Base-by-base conservation (phyloP, 2,888 invertebrate genomes). In the Catocala fraxini region DNA sequence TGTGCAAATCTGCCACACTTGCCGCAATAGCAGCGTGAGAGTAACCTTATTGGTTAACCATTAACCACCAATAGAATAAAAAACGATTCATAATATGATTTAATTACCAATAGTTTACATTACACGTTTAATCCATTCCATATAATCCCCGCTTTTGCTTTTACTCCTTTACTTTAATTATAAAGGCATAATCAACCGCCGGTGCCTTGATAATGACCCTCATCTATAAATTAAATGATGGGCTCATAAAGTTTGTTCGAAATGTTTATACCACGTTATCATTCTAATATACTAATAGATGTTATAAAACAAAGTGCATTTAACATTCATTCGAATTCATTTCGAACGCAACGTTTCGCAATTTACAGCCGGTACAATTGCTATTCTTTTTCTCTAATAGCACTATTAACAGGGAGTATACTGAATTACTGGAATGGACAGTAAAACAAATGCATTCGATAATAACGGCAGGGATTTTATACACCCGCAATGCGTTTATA, bases 321-420 rank as follows among this genome's bases (percentile, higher is more conserved):
- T 66, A 56, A 68, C 42, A 58, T 68, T 68, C 34, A n/a, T n/a
- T n/a, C n/a, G n/a, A n/a, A n/a, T n/a, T n/a, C n/a, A 65, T 73
- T 74, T 70, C 57, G 62, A 71, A 71, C 60, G 72, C 64, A 61
- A 61, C 64, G 59, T 63, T 51, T 45, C 59, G 68, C 69, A 62
- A 68, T 71, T 75, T 64, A 71, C 59, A 65, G 66, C 51, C 53
- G 56, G 39, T 71, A 70, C 80, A 66, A 79, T 75, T 58, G 61
- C 85, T 74, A 75, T 77, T 80, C 70, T 73, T 71, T 73, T 72
- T 72, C 68, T 80, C 78, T 85, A 84, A 84, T 82, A 80, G 75
- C 64, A 66, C 80, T 74, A 84, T 82, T 77, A 83, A 73, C 68
- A 70, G 11, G 5, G 46, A 15, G 2, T 46, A 10, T 52, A 53